Base-by-base conservation (phyloP, 1,140 invertebrate species). In the Rhizoglyphus robini region DNA sequence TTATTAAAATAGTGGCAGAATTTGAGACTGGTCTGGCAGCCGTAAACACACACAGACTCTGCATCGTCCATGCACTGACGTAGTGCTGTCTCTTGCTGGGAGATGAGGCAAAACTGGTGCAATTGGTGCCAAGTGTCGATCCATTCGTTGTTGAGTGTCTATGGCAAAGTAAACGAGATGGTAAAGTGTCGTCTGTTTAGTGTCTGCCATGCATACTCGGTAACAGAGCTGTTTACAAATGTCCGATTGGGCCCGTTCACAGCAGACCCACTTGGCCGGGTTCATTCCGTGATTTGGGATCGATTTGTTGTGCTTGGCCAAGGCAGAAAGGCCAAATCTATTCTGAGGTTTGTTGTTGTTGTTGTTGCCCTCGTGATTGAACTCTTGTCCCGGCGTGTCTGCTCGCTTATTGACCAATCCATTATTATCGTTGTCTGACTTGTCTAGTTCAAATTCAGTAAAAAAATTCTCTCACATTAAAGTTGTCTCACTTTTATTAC, bases 171-270 rank as follows among this genome's bases (percentile, higher is more conserved):
- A 58, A 3, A 46, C 8, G 23, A 46, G 23, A n/a, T n/a, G n/a
- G n/a, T n/a, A 18, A 11, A 11, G 18, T 41, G 8, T 41, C 18
- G 29, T 51, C 2, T 51, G 48, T 60, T 60, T 60, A 32, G 8
- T 54, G 20, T 54, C 31, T 54, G 23, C 8, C 15, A 54, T 54
- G 15, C 27, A 34, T 60, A 60, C 58, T 32, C 27, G 15, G 15
- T 60, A 60, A 46, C 58, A 60, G 36, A 60, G 58, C 29, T 60
- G 15, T 38, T 27, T 13, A 46, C 58, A 60, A 20, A n/a, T 60
- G 15, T 60, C n/a, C 30, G 15, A 29, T 32, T 3, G 29, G 1
- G 58, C 58, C 13, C 58, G 15, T 27, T 60, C 29, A 46, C 58
- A 60, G 30, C 58, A 60, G 29, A 60, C n/a, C 15, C 15, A 60